These are phyloP conservation scores for Drosophila gunungcola DNA, from an alignment of 1,140 invertebrate species.

Conservation along the genomic window DNA sequence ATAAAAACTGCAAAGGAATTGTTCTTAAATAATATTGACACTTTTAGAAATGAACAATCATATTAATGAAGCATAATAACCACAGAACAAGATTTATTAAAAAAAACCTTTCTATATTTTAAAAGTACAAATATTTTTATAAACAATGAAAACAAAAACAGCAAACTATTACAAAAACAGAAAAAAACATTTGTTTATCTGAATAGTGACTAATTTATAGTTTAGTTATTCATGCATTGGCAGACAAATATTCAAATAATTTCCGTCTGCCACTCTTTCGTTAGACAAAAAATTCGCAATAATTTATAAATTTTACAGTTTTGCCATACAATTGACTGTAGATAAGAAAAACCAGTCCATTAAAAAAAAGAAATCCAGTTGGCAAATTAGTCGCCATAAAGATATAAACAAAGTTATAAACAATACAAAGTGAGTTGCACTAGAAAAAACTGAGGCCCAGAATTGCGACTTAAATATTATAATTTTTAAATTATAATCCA, in stretches of 20 bases:
- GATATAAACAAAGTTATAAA: constrained; percentile 44
- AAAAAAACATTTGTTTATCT: not conserved
- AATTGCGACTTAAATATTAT: not conserved
- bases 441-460: not conserved
- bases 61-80: not conserved
- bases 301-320: constrained; percentile 21
- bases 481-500: too few species aligned
- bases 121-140: not conserved
- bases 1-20: not conserved
- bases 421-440: constrained; percentile 17
- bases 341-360: constrained; percentile 35
- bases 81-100: not conserved
- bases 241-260: constrained; percentile 28
- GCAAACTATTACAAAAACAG: not conserved
- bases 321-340: constrained; percentile 6
- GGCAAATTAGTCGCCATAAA: constrained; percentile 24
- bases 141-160: not conserved
- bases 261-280: constrained; percentile 11
- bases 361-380: constrained; percentile 48
- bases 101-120: not conserved
- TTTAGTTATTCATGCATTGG: constrained; percentile 18
- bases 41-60: not conserved
- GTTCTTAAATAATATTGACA: not conserved
- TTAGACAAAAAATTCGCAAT: constrained; percentile 27
- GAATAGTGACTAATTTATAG: not conserved